phyloP scores from a whole-genome alignment of 1,140 invertebrate species.

The Stratiolaelaps scimitus region DNA sequence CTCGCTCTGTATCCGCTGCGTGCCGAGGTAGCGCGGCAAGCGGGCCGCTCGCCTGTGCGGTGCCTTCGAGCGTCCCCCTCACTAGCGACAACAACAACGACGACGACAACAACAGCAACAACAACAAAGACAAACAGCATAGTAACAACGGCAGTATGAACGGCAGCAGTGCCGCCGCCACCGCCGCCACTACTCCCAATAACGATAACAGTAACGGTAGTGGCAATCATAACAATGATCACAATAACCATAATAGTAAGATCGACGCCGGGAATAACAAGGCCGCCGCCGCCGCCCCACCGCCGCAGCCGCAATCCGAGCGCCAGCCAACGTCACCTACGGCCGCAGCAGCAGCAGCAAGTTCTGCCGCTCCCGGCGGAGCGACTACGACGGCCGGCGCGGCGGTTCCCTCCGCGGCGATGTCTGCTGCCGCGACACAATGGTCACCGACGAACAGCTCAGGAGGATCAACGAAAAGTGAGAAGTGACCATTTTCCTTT shows the following conservation, averaged over 20 bases:
- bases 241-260: too few relatives aligned
- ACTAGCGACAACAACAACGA: conserved; percentile 1
- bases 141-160: not conserved
- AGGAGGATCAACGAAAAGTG: conserved; percentile 26
- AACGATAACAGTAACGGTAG: too few relatives aligned
- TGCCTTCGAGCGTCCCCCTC: not conserved
- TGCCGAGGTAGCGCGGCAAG: too few relatives aligned
- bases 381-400: not conserved
- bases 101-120: not conserved
- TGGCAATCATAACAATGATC: too few relatives aligned
- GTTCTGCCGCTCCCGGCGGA: conserved; percentile 10
- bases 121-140: too few relatives aligned
- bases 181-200: conserved; percentile 1
- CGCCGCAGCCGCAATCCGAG: too few relatives aligned
- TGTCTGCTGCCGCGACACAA: not conserved
- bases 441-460: conserved; percentile 27
- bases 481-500: not conserved
- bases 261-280: too few relatives aligned
- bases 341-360: not conserved
- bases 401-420: not conserved
- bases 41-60: too few relatives aligned
- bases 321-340: too few relatives aligned
- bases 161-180: not conserved
- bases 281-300: too few relatives aligned
- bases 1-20: too few relatives aligned